phyloP scores from a whole-genome alignment of 1,140 invertebrate species.

The Drosophila mauritiana region DNA sequence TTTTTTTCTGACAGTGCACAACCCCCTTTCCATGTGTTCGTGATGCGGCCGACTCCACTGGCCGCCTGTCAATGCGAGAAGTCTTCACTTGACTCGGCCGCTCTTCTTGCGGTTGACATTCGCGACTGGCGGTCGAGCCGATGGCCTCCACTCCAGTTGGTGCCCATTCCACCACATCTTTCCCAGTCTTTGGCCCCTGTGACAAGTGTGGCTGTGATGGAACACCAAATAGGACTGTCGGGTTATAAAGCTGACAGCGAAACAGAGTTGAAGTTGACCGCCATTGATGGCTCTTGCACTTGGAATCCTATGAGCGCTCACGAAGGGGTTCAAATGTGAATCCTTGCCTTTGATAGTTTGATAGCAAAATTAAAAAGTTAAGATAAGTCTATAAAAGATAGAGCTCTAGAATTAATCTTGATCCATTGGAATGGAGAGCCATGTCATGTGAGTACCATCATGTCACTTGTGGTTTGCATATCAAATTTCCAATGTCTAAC shows the following conservation, averaged over 20 bases:
- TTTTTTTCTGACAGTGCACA: background rate
- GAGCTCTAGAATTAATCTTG: background rate
- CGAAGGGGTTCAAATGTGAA: background rate
- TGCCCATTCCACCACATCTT: background rate
- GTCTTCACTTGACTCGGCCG: slow-evolving; percentile 52
- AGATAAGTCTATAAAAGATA: no score
- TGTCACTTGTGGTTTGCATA: slow-evolving; percentile 62
- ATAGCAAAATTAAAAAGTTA: background rate
- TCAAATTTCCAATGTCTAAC: slow-evolving; percentile 65
- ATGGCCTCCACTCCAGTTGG: slow-evolving; percentile 31
- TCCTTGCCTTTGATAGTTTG: background rate
- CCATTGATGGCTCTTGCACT: slow-evolving; percentile 5
- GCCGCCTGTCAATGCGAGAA: slow-evolving; percentile 64
- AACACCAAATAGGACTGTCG: slow-evolving; percentile 14
- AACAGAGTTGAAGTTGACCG: background rate
- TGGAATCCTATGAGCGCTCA: background rate
- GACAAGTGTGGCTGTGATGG: slow-evolving; percentile 43
- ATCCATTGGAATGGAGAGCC: background rate
- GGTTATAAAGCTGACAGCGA: slow-evolving; percentile 8
- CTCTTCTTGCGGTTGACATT: slow-evolving; percentile 66
- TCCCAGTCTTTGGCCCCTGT: slow-evolving; percentile 9
- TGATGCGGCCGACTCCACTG: slow-evolving; percentile 43
- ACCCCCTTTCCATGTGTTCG: background rate
- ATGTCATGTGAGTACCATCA: slow-evolving; percentile 36
- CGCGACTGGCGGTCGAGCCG: slow-evolving; percentile 40